These are phyloP conservation scores for Lagocephalus sceleratus DNA, from an alignment of 2,797 vertebrate species.

Conservation along the genomic window DNA sequence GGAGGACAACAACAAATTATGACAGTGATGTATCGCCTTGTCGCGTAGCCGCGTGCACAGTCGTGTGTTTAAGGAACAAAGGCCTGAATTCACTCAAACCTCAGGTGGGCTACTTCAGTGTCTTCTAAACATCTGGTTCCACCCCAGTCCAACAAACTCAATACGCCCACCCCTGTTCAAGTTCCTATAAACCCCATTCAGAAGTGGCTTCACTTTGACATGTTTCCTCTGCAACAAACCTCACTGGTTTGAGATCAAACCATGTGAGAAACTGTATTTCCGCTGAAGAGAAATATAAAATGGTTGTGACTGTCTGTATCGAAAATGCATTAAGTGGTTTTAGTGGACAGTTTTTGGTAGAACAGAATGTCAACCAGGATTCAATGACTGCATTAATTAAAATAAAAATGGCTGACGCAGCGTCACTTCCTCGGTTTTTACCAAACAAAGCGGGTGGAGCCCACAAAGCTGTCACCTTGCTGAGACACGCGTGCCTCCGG, in stretches of 20 bases:
- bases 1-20: slow-evolving; percentile 62
- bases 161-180: not conserved
- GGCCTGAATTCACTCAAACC: slow-evolving; percentile 25
- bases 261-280: not conserved
- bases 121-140: not conserved
- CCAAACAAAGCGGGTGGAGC: too few species aligned
- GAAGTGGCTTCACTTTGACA: not conserved
- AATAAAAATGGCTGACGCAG: too few species aligned
- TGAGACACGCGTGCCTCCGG: too few species aligned
- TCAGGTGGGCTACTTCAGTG: not conserved
- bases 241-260: too few species aligned
- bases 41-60: slow-evolving; percentile 15
- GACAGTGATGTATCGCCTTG: slow-evolving; percentile 67
- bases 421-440: too few species aligned
- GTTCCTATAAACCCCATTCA: not conserved
- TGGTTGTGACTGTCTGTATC: too few species aligned
- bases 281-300: too few species aligned
- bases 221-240: not conserved
- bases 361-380: too few species aligned
- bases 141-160: not conserved
- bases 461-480: too few species aligned
- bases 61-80: slow-evolving; percentile 19
- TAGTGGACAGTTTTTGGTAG: too few species aligned
- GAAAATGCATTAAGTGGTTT: too few species aligned
- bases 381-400: too few species aligned